A percentile compares a stretch with the other conserved stretches of the same genome.
Evolutionary conservation across 2,113 vertebrate species (phyloP).

Genomic region (Odobenus rosmarus): DNA sequence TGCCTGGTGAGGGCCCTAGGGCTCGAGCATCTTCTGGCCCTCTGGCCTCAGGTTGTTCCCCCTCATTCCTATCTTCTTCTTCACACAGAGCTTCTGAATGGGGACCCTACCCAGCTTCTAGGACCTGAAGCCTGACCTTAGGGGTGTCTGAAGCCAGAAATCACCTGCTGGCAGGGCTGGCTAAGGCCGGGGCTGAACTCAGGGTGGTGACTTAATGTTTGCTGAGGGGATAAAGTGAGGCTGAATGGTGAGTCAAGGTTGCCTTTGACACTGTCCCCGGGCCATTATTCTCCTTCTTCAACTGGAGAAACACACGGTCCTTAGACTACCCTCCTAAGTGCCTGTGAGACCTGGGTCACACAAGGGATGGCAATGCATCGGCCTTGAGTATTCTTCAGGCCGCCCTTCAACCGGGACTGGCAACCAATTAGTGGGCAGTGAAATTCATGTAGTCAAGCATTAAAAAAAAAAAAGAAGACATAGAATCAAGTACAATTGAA

Average conservation of each 20-base stretch:
- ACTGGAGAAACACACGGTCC: neutral
- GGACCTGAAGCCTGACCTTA: neutral
- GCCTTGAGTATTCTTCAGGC: neutral
- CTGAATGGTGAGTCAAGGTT: neutral
- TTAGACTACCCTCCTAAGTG: neutral
- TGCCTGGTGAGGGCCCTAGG: neutral
- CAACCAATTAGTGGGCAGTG: neutral
- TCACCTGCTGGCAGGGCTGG: neutral
- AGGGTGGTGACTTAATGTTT: neutral
- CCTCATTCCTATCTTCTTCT: neutral
- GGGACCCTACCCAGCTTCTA: neutral
- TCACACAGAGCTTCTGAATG: neutral
- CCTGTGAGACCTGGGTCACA: too few relatives aligned
- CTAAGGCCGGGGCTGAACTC: neutral
- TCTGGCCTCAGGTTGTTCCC: neutral
- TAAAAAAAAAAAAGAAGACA: neutral
- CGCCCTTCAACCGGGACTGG: neutral
- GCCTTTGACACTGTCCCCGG: neutral
- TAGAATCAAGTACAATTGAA: neutral
- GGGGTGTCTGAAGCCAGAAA: neutral
- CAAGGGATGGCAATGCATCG: fast-evolving
- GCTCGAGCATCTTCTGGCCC: neutral
- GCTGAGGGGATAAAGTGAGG: neutral
- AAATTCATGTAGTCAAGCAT: neutral
- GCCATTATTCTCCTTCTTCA: neutral